Conservation (phyloP, 2,888 invertebrate genomes). For the Hydriomena furcata region DNA sequence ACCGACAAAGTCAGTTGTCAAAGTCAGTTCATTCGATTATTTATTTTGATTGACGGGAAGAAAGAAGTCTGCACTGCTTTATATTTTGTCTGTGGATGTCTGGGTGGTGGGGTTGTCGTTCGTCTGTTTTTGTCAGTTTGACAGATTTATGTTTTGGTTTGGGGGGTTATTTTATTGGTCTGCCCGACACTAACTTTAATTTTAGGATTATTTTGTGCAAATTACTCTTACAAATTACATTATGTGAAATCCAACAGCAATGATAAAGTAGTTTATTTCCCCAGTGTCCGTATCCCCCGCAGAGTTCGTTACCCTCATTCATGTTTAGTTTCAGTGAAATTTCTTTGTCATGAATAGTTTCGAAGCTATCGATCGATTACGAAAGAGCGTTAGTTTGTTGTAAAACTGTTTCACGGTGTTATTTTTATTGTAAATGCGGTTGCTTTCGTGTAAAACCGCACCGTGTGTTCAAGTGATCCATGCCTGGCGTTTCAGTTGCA, state of each 20-base stretch:
- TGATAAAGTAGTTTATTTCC: conserved; percentile 31
- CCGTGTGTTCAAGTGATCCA: conserved; percentile 26
- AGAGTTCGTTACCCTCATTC: conserved; percentile 27
- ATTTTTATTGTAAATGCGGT: conserved; percentile 37
- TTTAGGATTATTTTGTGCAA: conserved; percentile 29
- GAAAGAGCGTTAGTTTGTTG: conserved; percentile 64
- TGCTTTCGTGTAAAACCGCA: conserved; percentile 34
- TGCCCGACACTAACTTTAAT: conserved; percentile 48
- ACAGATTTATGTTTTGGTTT: conserved; percentile 50
- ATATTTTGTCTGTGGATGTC: too few species aligned
- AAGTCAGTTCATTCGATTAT: too few species aligned
- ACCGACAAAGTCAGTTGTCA: too few species aligned
- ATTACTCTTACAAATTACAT: conserved; percentile 36
- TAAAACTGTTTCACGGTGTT: conserved; percentile 29
- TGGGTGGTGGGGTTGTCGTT: too few species aligned
- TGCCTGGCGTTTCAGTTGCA: conserved; percentile 31
- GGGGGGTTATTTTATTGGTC: conserved; percentile 69
- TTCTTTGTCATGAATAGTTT: conserved; percentile 80
- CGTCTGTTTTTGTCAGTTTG: neutral
- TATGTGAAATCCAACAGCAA: conserved; percentile 50
- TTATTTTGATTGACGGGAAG: too few species aligned
- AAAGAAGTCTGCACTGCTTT: too few species aligned
- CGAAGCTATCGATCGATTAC: conserved; percentile 80
- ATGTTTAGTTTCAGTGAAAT: conserved; percentile 45
- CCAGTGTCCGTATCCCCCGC: conserved; percentile 41